Percentiles rank a stretch among this genome's conserved stretches.
These are phyloP conservation scores for Heliconius aoede DNA, from an alignment of 2,888 invertebrate species.

Conservation along the genomic window DNA sequence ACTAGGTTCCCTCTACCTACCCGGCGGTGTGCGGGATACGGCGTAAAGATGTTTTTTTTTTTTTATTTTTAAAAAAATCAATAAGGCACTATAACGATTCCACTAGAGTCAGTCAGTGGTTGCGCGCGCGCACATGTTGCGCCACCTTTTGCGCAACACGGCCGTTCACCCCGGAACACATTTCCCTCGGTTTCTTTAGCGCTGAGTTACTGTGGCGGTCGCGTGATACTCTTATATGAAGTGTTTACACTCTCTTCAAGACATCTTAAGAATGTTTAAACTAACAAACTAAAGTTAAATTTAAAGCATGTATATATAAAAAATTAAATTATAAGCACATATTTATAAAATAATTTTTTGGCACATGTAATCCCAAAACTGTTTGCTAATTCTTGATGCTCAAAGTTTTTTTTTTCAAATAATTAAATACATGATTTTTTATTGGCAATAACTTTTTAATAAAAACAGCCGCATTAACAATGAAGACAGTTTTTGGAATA, in stretches of 20 bases:
- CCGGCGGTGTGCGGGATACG: too few relatives aligned
- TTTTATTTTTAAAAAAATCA: too few relatives aligned
- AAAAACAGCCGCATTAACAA: slow-evolving; percentile 23
- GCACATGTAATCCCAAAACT: background rate
- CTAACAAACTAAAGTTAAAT: background rate
- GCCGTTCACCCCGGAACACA: slow-evolving; percentile 83
- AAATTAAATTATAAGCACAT: too few relatives aligned
- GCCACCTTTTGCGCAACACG: slow-evolving; percentile 80
- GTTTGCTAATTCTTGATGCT: background rate
- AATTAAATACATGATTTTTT: background rate
- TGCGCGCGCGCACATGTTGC: slow-evolving; percentile 69
- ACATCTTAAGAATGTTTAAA: slow-evolving; percentile 10
- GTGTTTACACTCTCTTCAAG: slow-evolving; percentile 59
- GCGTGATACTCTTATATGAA: slow-evolving; percentile 79
- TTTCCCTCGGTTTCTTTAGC: slow-evolving; percentile 82
- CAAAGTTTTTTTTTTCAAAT: background rate
- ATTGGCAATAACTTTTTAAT: slow-evolving; percentile 18
- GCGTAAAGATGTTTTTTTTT: too few relatives aligned
- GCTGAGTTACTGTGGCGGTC: slow-evolving; percentile 79
- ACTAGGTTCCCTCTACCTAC: too few relatives aligned
- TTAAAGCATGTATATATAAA: background rate
- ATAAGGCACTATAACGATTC: slow-evolving; percentile 37
- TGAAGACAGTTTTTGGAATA: slow-evolving; percentile 17
- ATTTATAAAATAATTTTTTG: background rate
- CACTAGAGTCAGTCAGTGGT: slow-evolving; percentile 64